Percentiles rank a stretch among this genome's conserved stretches.
Evolutionary conservation across 2,113 vertebrate genomes (phyloP).

Genomic region (Anhinga anhinga): DNA sequence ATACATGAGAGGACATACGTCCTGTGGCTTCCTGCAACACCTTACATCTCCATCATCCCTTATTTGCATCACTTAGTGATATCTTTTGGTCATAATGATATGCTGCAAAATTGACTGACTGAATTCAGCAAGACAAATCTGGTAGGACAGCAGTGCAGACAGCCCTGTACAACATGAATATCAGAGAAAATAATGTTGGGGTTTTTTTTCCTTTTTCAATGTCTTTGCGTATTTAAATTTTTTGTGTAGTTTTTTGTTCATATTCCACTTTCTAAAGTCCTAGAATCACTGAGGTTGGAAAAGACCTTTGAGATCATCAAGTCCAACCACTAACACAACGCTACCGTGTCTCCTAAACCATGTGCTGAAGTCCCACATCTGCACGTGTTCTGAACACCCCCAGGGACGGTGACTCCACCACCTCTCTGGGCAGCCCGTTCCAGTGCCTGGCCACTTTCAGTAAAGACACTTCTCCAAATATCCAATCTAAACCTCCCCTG

Average conservation of each 20-base stretch:
- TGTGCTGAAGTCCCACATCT: no score
- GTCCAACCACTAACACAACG: no score
- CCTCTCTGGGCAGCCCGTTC: no score
- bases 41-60: neutral
- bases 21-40: neutral
- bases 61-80: neutral
- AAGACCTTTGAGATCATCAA: no score
- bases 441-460: no score
- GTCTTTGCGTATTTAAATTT: neutral
- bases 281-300: no score
- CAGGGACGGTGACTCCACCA: no score
- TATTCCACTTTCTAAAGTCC: neutral
- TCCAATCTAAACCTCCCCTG: no score
- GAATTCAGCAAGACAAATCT: neutral
- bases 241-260: neutral
- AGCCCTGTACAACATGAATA: fast-evolving
- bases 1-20: fast-evolving
- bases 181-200: fast-evolving
- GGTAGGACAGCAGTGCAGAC: neutral
- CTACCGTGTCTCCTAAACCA: no score
- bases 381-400: no score
- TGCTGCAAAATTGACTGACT: neutral
- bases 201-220: fast-evolving
- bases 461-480: no score
- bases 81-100: neutral